Percentiles rank a stretch among this genome's conserved stretches.
Conservation (phyloP, 2,113 vertebrate genomes). For the Pituophis catenifer region DNA sequence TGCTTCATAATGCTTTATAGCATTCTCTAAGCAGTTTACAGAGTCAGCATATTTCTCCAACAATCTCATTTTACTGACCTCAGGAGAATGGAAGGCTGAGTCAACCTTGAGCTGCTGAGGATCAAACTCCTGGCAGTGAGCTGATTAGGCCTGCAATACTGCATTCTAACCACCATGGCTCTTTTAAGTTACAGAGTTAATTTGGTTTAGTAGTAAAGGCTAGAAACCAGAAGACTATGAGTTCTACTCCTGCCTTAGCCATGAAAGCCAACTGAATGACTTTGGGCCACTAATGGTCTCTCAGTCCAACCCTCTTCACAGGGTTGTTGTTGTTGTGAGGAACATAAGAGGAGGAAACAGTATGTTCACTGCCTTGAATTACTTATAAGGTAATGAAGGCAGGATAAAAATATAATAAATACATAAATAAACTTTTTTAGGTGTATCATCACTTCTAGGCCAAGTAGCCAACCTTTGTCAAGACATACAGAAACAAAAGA, state of each 20-base stretch:
- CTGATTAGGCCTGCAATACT: not conserved
- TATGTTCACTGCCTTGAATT: not conserved
- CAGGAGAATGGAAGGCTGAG: not conserved
- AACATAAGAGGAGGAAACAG: not conserved
- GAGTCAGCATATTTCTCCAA: not conserved
- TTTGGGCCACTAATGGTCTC: too few relatives aligned
- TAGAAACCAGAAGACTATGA: not conserved
- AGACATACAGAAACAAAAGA: not conserved
- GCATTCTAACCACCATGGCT: not conserved
- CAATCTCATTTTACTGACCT: not conserved
- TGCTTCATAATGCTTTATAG: not conserved
- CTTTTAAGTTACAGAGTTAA: not conserved
- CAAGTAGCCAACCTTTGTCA: not conserved
- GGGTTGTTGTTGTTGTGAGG: too few relatives aligned
- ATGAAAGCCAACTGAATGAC: not conserved
- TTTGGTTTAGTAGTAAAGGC: not conserved
- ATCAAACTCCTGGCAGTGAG: not conserved
- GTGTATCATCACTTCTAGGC: not conserved
- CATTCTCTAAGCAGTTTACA: not conserved
- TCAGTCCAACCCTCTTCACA: not conserved
- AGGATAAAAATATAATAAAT: not conserved
- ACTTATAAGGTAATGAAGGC: not conserved
- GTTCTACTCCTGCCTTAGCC: too few relatives aligned
- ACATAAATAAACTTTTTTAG: not conserved
- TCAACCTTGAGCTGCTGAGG: not conserved